phyloP scores from a whole-genome alignment of 2,888 invertebrate species.

The Pandemis cinnamomeana region DNA sequence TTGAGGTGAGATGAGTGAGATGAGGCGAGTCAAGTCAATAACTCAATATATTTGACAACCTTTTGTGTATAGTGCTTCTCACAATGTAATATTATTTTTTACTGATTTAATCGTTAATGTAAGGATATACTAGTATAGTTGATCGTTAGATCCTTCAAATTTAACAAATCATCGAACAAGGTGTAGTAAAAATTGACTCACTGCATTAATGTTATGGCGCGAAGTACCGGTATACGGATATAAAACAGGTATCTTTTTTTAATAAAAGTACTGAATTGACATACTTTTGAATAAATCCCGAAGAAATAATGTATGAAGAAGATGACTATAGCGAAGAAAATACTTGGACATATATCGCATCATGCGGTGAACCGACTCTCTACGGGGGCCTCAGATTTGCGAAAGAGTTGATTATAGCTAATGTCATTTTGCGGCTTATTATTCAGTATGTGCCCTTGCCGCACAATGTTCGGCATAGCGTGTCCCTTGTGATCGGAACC shows the following conservation, averaged over 20 bases:
- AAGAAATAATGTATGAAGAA: constrained; percentile 70
- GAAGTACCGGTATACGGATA: constrained; percentile 25
- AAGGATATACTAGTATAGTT: background rate
- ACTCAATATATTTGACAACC: constrained; percentile 1
- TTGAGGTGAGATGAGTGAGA: too few relatives aligned
- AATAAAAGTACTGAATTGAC: background rate
- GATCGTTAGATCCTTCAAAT: background rate
- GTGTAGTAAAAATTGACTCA: background rate
- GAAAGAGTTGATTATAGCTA: constrained; percentile 79
- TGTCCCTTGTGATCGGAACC: constrained; percentile 74
- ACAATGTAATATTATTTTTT: background rate
- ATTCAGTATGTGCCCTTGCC: constrained; percentile 74
- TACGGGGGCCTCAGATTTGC: constrained; percentile 79
- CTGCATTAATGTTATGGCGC: background rate
- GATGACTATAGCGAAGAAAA: constrained; percentile 68
- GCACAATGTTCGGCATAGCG: constrained; percentile 75
- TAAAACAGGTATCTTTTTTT: constrained; percentile 12
- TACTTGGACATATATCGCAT: constrained; percentile 68
- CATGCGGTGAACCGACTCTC: constrained; percentile 78
- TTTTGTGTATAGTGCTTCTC: background rate
- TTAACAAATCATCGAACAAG: background rate
- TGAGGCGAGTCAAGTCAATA: background rate
- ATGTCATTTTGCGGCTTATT: constrained; percentile 67
- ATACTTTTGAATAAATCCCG: background rate
- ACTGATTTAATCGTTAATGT: background rate